Percentiles rank a stretch among this genome's conserved stretches.
phyloP scores from a whole-genome alignment of 1,140 invertebrate species.

The Palaemon carinicauda region DNA sequence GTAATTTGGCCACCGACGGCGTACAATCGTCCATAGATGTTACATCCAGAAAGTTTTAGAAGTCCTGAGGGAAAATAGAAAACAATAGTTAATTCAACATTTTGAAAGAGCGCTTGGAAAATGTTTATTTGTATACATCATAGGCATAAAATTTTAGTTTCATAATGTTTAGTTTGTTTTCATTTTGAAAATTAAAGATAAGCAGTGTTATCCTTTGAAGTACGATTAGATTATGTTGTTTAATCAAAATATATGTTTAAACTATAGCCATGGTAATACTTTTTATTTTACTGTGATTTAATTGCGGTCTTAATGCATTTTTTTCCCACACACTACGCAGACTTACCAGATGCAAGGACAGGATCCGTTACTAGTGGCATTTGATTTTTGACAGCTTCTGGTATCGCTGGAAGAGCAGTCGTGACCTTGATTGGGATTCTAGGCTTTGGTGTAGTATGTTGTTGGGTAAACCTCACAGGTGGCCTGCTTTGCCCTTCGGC shows the following conservation, averaged over 20 bases:
- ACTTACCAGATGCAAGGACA: constrained; percentile 41
- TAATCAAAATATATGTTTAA: not conserved
- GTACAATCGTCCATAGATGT: constrained; percentile 92
- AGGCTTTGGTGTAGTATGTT: constrained; percentile 40
- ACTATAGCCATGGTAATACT: too few species aligned
- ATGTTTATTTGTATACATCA: too few species aligned
- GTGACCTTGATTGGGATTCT: constrained; percentile 14
- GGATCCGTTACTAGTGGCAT: constrained; percentile 59
- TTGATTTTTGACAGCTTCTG: constrained; percentile 59
- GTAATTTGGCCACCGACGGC: constrained; percentile 82
- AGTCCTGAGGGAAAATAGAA: constrained; percentile 15
- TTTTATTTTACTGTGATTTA: not conserved
- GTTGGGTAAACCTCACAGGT: constrained; percentile 26
- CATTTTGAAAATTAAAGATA: too few species aligned
- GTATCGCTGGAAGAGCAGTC: constrained; percentile 42
- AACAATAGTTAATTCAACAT: too few species aligned
- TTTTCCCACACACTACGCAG: not conserved
- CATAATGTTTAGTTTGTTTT: too few species aligned
- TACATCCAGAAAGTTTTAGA: constrained; percentile 85
- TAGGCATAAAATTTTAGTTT: too few species aligned
- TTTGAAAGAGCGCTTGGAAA: too few species aligned
- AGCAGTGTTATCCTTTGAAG: too few species aligned
- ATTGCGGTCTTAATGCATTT: not conserved
- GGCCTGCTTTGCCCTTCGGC: constrained; percentile 10
- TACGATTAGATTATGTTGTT: too few species aligned